Percentiles rank a stretch among this genome's conserved stretches.
These are phyloP conservation scores for Pitta sordida DNA, from an alignment of 2,113 vertebrate species.

Conservation along the genomic window DNA sequence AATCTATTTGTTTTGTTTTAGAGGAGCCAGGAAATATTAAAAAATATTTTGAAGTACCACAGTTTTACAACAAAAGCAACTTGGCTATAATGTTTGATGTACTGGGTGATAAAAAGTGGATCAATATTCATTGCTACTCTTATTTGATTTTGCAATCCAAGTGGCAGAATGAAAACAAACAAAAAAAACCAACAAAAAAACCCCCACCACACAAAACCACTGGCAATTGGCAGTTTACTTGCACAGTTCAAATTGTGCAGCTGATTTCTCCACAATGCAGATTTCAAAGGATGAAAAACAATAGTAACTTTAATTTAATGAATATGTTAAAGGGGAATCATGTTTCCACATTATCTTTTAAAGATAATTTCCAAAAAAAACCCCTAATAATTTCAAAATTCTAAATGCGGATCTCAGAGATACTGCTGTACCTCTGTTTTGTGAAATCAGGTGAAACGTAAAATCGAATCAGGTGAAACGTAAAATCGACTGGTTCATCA, in stretches of 20 bases:
- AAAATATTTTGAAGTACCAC: background rate
- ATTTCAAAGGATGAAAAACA: background rate
- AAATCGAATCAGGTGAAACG: background rate
- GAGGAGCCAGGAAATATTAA: background rate
- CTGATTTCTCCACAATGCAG: background rate
- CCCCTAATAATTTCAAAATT: background rate
- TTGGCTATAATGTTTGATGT: background rate
- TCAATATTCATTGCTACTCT: slow-evolving; percentile 4
- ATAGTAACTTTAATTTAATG: background rate
- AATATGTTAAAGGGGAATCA: background rate
- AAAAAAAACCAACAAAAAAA: too few relatives aligned
- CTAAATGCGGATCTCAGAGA: background rate
- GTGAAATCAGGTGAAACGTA: background rate
- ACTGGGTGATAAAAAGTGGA: background rate
- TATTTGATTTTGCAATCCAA: slow-evolving; percentile 1
- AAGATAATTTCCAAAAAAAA: background rate
- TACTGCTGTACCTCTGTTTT: background rate
- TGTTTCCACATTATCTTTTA: background rate
- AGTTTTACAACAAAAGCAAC: background rate
- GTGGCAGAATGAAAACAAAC: background rate
- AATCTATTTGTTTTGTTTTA: background rate
- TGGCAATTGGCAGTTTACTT: background rate
- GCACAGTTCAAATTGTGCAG: background rate
- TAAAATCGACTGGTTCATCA: background rate
- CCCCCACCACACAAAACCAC: background rate